phyloP scores from a whole-genome alignment of 1,140 invertebrate species.

The Zaprionus camerounensis region DNA sequence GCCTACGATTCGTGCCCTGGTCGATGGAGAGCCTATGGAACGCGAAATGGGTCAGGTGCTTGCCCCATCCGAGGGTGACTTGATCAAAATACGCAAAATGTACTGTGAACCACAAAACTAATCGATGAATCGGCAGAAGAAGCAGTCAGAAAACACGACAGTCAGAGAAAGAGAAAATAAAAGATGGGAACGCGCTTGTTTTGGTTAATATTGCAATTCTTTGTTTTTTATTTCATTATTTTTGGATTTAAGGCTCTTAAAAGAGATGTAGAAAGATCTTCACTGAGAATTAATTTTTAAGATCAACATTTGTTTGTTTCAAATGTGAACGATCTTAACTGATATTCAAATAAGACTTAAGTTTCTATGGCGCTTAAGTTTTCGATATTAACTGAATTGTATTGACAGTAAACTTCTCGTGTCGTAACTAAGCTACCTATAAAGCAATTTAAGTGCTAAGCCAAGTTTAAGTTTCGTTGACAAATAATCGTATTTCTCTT shows the following conservation, averaged over 20 bases:
- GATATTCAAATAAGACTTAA: too few relatives aligned
- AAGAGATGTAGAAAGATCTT: too few relatives aligned
- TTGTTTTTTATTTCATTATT: neutral
- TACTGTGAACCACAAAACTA: conserved; percentile 49
- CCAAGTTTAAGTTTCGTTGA: too few relatives aligned
- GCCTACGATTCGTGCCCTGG: conserved; percentile 63
- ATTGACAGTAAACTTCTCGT: too few relatives aligned
- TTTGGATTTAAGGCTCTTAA: neutral
- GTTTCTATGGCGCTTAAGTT: too few relatives aligned
- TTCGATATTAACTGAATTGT: too few relatives aligned
- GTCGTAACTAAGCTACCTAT: too few relatives aligned
- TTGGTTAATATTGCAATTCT: neutral
- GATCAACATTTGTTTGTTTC: too few relatives aligned
- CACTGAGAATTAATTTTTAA: too few relatives aligned
- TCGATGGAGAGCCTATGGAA: conserved; percentile 54
- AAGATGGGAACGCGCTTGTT: neutral
- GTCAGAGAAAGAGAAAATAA: neutral
- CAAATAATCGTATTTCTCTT: too few relatives aligned
- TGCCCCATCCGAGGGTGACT: conserved; percentile 68
- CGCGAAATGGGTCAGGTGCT: conserved; percentile 69
- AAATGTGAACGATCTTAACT: too few relatives aligned
- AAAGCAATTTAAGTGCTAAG: too few relatives aligned
- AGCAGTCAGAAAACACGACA: neutral
- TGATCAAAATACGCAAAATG: conserved; percentile 70
- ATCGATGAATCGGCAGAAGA: neutral